A percentile compares a stretch with the other conserved stretches of the same genome.
Evolutionary conservation across 2,888 invertebrate species (phyloP).

Genomic region (Melanchra persicariae): DNA sequence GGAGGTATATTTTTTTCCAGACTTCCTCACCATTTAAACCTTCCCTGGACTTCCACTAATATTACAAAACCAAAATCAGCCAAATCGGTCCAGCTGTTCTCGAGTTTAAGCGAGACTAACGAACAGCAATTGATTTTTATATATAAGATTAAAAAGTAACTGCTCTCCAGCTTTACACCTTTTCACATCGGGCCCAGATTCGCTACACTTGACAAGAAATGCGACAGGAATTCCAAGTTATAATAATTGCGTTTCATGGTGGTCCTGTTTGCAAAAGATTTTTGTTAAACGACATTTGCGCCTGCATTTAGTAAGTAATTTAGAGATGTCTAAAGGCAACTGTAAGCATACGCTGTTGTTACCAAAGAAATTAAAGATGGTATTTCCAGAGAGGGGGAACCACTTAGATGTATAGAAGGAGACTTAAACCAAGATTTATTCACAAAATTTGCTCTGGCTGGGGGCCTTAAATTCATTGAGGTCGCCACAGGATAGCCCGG

Average conservation of each 20-base stretch:
- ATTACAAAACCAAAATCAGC: too few relatives aligned
- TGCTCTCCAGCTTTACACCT: conserved; percentile 3
- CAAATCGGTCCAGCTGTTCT: too few relatives aligned
- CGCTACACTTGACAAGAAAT: conserved; percentile 4
- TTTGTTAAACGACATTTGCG: neutral
- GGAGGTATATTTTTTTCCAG: too few relatives aligned
- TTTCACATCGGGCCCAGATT: conserved; percentile 1
- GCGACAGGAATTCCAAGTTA: neutral
- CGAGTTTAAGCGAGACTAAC: too few relatives aligned
- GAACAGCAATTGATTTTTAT: too few relatives aligned
- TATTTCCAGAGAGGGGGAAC: neutral
- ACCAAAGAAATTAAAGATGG: neutral
- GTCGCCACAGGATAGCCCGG: too few relatives aligned
- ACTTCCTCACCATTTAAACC: too few relatives aligned
- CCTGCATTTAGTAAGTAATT: neutral
- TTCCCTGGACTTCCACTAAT: too few relatives aligned
- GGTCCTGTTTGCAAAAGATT: neutral
- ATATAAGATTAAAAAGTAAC: neutral
- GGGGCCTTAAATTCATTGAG: too few relatives aligned
- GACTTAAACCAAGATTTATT: too few relatives aligned
- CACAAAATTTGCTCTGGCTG: too few relatives aligned
- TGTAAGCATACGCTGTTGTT: neutral
- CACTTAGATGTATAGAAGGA: neutral
- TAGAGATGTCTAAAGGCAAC: neutral
- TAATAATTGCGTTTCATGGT: conserved; percentile 4